A percentile compares a stretch with the other conserved stretches of the same genome.
Conservation (phyloP, 1,140 invertebrate species). For the Drosophila lini region DNA sequence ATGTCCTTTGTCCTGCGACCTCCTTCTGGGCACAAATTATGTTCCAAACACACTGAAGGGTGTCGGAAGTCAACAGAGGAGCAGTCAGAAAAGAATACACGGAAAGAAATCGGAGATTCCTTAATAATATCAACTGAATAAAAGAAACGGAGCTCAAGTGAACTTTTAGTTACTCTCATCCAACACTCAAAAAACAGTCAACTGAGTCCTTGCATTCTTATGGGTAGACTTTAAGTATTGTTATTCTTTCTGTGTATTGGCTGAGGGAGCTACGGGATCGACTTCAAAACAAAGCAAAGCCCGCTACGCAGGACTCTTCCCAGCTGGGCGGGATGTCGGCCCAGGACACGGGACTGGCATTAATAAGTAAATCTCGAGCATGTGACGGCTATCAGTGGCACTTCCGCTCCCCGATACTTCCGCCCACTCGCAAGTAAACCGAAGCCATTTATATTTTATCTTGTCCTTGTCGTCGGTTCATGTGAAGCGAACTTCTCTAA, state of each 20-base stretch:
- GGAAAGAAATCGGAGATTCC: neutral
- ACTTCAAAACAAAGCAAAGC: slow-evolving; percentile 65
- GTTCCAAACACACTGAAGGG: slow-evolving; percentile 69
- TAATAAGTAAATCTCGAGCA: slow-evolving; percentile 81
- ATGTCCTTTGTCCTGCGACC: slow-evolving; percentile 35
- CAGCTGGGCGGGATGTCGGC: slow-evolving; percentile 57
- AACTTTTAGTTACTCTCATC: too few relatives aligned
- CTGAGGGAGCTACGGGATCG: slow-evolving; percentile 19
- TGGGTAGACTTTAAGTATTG: too few relatives aligned
- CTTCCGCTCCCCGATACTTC: slow-evolving; percentile 50
- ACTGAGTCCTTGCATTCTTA: neutral
- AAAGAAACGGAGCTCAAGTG: neutral
- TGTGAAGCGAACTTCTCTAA: slow-evolving; percentile 64
- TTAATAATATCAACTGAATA: neutral
- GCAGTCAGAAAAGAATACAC: slow-evolving; percentile 19
- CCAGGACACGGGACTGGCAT: slow-evolving; percentile 60
- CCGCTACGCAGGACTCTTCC: slow-evolving; percentile 35
- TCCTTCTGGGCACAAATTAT: slow-evolving; percentile 66
- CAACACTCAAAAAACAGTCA: neutral
- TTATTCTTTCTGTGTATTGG: neutral
- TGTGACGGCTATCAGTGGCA: slow-evolving; percentile 81
- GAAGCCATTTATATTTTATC: slow-evolving; percentile 80
- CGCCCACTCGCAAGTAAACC: slow-evolving; percentile 51
- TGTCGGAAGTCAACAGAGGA: slow-evolving; percentile 72
- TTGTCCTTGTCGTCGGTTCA: slow-evolving; percentile 60